phyloP scores from a whole-genome alignment of 2,113 vertebrate species.

The Baryphthengus martii region DNA sequence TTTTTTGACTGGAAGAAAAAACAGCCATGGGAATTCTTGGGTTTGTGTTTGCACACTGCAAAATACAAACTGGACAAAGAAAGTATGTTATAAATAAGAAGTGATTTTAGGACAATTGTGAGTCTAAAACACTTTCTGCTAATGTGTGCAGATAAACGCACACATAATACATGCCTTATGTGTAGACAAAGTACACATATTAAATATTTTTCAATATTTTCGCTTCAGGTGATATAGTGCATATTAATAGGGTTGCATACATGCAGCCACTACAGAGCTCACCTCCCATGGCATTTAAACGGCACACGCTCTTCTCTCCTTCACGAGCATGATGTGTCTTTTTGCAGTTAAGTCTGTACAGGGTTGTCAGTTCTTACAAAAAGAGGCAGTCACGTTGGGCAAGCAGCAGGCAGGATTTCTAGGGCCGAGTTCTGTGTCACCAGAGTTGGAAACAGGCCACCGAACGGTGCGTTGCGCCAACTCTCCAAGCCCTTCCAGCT shows the following conservation, averaged over 20 bases:
- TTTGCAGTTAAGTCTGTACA: neutral
- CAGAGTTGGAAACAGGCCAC: neutral
- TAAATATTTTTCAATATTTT: neutral
- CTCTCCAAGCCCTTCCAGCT: neutral
- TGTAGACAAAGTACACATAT: neutral
- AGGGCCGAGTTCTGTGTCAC: neutral
- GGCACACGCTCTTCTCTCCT: neutral
- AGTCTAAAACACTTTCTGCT: neutral
- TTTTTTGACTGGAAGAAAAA: neutral
- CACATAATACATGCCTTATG: no score
- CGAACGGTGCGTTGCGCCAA: fast-evolving
- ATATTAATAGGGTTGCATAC: neutral
- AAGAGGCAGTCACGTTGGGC: neutral
- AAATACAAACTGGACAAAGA: neutral
- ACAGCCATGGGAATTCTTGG: neutral
- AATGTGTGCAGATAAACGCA: neutral
- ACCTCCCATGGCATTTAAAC: neutral
- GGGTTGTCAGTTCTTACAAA: neutral
- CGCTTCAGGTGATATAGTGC: neutral
- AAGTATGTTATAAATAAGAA: neutral
- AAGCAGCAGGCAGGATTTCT: neutral
- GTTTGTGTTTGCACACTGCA: neutral
- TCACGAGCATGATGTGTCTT: neutral
- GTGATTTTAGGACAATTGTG: neutral
- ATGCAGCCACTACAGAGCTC: neutral